These are phyloP conservation scores for Acrobasis consociella DNA, from an alignment of 2,888 invertebrate species.

Conservation along the genomic window DNA sequence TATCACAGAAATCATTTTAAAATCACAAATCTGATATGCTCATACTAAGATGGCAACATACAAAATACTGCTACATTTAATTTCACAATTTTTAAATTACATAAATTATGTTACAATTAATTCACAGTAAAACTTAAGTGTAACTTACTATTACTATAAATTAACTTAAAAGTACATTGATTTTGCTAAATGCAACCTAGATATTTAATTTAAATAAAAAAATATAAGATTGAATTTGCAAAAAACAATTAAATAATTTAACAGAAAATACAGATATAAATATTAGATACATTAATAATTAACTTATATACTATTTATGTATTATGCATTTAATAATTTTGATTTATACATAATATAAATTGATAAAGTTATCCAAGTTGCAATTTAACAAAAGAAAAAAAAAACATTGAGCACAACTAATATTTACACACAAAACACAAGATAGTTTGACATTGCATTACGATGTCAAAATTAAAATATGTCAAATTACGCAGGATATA, in stretches of 20 bases:
- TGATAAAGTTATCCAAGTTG: too few species aligned
- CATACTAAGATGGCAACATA: conserved; percentile 36
- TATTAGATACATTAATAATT: too few species aligned
- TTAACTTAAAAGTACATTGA: not conserved
- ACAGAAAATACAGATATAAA: too few species aligned
- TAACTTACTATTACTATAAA: conserved; percentile 48
- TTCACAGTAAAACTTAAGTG: conserved; percentile 46
- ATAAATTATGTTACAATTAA: conserved; percentile 9
- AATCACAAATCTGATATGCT: conserved; percentile 34
- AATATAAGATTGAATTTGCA: too few species aligned
- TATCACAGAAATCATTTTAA: conserved; percentile 47
- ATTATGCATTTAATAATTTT: too few species aligned
- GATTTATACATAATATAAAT: too few species aligned
- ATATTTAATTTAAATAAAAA: not conserved
- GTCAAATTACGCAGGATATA: not conserved
- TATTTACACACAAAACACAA: conserved; percentile 8
- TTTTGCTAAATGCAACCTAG: conserved; percentile 6
- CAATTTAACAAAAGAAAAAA: too few species aligned
- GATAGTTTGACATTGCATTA: not conserved
- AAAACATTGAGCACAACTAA: conserved; percentile 21
- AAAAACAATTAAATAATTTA: too few species aligned
- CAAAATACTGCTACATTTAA: conserved; percentile 32
- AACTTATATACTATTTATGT: too few species aligned
- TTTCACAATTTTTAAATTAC: conserved; percentile 17
- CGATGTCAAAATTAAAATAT: not conserved